These are phyloP conservation scores for Apis laboriosa DNA, from an alignment of 1,140 invertebrate genomes.

Conservation along the genomic window DNA sequence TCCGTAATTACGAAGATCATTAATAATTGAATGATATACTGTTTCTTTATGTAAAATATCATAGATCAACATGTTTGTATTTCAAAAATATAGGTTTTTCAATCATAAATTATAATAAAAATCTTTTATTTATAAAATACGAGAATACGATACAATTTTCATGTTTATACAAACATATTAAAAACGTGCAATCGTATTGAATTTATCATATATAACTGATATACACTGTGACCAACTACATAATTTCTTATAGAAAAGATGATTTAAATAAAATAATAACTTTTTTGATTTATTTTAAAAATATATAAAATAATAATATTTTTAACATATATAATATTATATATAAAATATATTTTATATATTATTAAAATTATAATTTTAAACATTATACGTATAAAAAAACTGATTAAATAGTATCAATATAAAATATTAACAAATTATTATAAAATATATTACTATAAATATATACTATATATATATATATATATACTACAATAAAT, in stretches of 20 bases:
- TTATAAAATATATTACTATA: too few relatives aligned
- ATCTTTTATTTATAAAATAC: not conserved
- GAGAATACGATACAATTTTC: constrained; percentile 21
- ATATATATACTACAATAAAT: too few relatives aligned
- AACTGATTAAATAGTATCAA: not conserved
- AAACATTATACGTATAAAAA: not conserved
- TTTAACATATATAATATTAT: too few relatives aligned
- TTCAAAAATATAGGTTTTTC: not conserved
- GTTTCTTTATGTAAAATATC: constrained; percentile 85
- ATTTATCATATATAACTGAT: constrained; percentile 19
- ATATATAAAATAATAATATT: not conserved
- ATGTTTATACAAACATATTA: constrained; percentile 26
- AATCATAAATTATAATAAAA: constrained; percentile 37
- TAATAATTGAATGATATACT: constrained; percentile 83
- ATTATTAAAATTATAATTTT: not conserved
- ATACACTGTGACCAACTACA: constrained; percentile 12
- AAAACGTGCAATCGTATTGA: not conserved
- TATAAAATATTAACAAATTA: too few relatives aligned
- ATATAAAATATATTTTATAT: not conserved
- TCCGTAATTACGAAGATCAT: constrained; percentile 83
- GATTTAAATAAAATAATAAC: not conserved
- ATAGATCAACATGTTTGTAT: constrained; percentile 84
- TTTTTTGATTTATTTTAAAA: not conserved
- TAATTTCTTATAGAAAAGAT: not conserved
- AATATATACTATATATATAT: too few relatives aligned